phyloP scores from a whole-genome alignment of 2,797 vertebrate species.

The Myotis myotis region DNA sequence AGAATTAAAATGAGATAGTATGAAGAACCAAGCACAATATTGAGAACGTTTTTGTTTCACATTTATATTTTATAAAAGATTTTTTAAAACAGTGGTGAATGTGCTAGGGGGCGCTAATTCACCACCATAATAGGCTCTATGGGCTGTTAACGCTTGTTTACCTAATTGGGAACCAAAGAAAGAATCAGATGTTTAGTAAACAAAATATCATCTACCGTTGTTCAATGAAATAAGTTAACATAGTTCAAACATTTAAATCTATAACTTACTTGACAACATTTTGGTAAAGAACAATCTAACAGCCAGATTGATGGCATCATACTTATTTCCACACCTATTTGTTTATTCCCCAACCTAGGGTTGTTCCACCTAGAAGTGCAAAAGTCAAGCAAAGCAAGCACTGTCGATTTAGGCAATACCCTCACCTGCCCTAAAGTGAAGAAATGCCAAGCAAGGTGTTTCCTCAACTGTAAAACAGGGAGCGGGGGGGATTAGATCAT shows the following conservation, averaged over 20 bases:
- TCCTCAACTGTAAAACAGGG: not conserved
- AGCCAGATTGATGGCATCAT: not conserved
- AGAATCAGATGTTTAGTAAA: not conserved
- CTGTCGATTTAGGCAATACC: not conserved
- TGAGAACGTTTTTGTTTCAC: slow-evolving; percentile 20
- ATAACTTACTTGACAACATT: not conserved
- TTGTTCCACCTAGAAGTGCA: not conserved
- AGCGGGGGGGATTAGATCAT: not conserved
- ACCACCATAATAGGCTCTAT: not conserved
- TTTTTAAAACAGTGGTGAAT: not conserved
- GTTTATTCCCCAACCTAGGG: not conserved
- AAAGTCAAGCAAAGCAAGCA: slow-evolving; percentile 4
- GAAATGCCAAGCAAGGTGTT: not conserved
- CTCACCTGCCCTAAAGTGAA: not conserved
- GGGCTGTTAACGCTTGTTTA: not conserved
- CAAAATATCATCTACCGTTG: not conserved
- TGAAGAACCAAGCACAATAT: not conserved
- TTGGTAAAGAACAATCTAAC: not conserved
- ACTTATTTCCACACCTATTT: not conserved
- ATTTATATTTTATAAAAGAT: not conserved
- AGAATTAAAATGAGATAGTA: not conserved
- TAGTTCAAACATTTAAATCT: not conserved
- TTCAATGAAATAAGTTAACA: not conserved
- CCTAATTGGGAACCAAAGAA: not conserved
- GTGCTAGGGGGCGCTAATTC: slow-evolving; percentile 56